Conservation (phyloP, 1,140 invertebrate genomes). For the Zaprionus ornatus region DNA sequence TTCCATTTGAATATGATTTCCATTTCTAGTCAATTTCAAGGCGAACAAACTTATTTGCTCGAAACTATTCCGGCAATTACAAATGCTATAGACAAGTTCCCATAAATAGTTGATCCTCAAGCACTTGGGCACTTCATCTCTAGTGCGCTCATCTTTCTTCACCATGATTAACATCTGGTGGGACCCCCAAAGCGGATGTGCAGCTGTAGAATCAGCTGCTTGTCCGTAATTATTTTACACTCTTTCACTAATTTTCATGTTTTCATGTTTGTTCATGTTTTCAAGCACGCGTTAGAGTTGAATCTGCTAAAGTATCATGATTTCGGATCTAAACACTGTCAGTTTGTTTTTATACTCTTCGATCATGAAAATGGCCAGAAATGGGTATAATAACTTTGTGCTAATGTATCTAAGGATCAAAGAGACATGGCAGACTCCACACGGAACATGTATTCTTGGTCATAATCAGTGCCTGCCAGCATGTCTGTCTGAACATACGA, state of each 20-base stretch:
- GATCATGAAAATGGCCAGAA: too few species aligned
- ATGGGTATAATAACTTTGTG: too few species aligned
- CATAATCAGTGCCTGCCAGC: too few species aligned
- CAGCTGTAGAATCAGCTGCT: not conserved
- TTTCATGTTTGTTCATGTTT: not conserved
- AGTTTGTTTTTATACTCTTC: not conserved
- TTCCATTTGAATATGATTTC: conserved; percentile 10
- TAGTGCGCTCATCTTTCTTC: not conserved
- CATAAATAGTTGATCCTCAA: not conserved
- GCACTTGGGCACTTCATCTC: conserved; percentile 5
- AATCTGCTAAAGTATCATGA: not conserved
- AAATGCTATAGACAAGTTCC: not conserved
- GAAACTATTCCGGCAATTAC: not conserved
- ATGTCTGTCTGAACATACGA: too few species aligned
- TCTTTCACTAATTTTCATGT: conserved; percentile 10
- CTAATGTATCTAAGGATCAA: too few species aligned
- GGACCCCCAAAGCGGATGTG: conserved; percentile 19
- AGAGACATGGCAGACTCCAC: too few species aligned
- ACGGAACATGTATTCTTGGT: too few species aligned
- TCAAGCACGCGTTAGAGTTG: not conserved
- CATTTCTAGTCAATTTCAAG: not conserved
- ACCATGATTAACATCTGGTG: conserved; percentile 7
- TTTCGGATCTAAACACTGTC: not conserved
- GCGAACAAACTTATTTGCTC: not conserved
- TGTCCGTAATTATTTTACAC: not conserved